Base-by-base conservation (phyloP, 2,797 vertebrate species). In the Scomberomorus guttatus region DNA sequence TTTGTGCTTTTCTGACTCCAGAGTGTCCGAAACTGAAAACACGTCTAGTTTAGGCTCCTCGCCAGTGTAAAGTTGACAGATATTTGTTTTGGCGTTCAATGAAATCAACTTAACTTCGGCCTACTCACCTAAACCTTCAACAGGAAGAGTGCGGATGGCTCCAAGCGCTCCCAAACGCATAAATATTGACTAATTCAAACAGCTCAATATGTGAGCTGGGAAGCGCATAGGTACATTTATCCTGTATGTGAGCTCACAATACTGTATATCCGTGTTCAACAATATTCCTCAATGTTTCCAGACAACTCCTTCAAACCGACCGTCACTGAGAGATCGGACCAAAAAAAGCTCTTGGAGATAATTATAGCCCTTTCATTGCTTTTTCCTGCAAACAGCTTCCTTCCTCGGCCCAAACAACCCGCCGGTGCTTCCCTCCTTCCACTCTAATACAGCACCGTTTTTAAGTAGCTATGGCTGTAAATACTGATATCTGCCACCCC, bases 331-430 rank as follows among this genome's bases (percentile, higher is more conserved):
- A 72, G 57, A 52, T 56, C 51, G 74, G 13, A 27, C 15, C 12
- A 32, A 27, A 13, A 56, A 58, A 62, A 34, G 34, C 46, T 0
- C 51, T 74, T 8, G 70, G 42, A 70, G 79, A 82, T 94, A 93
- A 93, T 93, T 93, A 93, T 83, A 94, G 90, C 10, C 56, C 75
- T 72, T 39, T 34, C 51, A 52, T 79, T 65, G 71, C 64, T 83
- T 87, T 89, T 86, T 91, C 89, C 91, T 88, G 87, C 65, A 27
- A 4, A 9, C 63, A 54, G 77, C 78, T 91, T 93, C 92, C 92
- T 92, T 90, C 92, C 92, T 85, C n/a, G 0, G 1, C 0, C 2
- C 51, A 87, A 82, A 91, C 84, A 92, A 82, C 51, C 37, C 42
- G 8, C 22, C 10, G 48, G 9, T 44, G 48, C 11, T 24, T 55